phyloP scores from a whole-genome alignment of 2,888 invertebrate species.

The Spatulosminthurus flaviceps region DNA sequence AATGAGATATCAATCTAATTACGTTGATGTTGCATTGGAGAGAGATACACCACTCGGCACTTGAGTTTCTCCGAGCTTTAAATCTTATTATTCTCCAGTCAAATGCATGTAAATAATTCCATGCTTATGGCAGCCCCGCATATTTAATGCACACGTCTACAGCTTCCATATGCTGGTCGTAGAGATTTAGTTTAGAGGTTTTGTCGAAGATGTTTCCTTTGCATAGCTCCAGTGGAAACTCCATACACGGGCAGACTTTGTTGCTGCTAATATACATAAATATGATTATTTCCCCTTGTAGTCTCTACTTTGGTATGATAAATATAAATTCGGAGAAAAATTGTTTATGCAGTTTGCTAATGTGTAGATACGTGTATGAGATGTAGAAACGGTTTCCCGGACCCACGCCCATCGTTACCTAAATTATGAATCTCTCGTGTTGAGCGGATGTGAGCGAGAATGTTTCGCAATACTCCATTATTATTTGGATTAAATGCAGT shows the following conservation, averaged over 20 bases:
- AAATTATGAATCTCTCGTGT: constrained; percentile 27
- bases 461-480: not conserved
- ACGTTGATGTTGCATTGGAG: constrained; percentile 30
- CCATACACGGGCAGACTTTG: no score
- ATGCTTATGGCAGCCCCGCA: not conserved
- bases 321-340: not conserved
- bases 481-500: no score
- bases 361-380: not conserved
- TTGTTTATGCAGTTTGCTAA: not conserved
- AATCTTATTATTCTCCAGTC: no score
- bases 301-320: no score
- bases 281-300: no score
- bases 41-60: constrained; percentile 36
- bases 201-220: no score
- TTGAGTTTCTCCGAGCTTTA: not conserved
- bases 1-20: constrained; percentile 53
- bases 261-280: no score
- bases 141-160: not conserved
- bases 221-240: no score
- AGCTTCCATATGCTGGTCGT: no score
- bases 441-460: not conserved
- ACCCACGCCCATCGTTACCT: constrained; percentile 43
- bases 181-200: no score
- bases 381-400: not conserved
- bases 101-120: not conserved